A percentile compares a stretch with the other conserved stretches of the same genome.
Evolutionary conservation across 1,140 invertebrate genomes (phyloP).

Genomic region (Heliconius hermathena): DNA sequence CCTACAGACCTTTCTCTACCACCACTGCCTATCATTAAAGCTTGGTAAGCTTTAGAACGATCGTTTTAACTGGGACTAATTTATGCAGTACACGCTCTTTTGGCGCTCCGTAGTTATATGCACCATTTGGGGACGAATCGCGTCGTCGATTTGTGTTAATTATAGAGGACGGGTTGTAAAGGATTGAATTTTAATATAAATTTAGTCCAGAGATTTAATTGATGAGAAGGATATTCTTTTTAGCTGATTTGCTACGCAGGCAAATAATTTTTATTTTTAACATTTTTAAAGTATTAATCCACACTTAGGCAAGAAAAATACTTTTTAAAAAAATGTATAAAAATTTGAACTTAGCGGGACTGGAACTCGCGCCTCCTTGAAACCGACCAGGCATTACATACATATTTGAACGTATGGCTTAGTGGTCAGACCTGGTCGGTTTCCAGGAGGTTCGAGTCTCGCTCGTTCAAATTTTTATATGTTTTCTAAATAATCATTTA

Average conservation of each 20-base stretch:
- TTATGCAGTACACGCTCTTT: constrained; percentile 10
- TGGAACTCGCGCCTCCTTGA: too few species aligned
- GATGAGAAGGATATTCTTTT: background rate
- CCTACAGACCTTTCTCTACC: background rate
- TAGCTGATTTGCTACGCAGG: background rate
- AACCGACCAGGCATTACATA: too few species aligned
- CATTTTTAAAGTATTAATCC: too few species aligned
- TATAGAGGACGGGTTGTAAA: background rate
- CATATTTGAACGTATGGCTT: too few species aligned
- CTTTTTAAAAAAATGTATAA: too few species aligned
- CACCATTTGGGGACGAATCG: constrained; percentile 21
- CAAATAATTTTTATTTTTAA: too few species aligned
- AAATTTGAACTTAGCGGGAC: too few species aligned
- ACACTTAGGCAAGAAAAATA: too few species aligned
- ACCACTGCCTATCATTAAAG: background rate
- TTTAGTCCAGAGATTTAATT: background rate
- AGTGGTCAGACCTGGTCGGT: too few species aligned
- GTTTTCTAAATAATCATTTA: too few species aligned
- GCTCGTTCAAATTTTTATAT: too few species aligned
- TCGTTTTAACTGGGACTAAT: background rate
- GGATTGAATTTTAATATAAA: constrained; percentile 24
- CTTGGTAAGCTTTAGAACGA: background rate
- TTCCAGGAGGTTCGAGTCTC: too few species aligned
- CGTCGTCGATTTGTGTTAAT: constrained; percentile 25
- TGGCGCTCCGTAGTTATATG: constrained; percentile 14